phyloP scores from a whole-genome alignment of 2,113 vertebrate species.

The Hippocampus mohnikei region DNA sequence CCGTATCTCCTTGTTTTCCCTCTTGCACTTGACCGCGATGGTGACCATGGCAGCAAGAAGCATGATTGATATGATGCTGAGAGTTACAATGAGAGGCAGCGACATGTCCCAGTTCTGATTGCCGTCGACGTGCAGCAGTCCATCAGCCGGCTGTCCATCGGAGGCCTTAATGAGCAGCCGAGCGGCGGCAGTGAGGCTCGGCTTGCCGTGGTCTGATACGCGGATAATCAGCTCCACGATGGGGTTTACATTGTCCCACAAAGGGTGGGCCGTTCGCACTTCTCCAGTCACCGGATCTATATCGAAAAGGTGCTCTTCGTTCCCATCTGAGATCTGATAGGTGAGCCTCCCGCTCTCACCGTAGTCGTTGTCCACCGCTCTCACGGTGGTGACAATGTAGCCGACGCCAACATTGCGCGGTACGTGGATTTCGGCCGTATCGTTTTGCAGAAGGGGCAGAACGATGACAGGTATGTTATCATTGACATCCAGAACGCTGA shows the following conservation, averaged over 20 bases:
- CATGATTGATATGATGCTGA: conserved; percentile 95
- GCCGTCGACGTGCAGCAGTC: conserved; percentile 84
- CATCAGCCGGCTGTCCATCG: conserved; percentile 86
- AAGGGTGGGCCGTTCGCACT: conserved; percentile 89
- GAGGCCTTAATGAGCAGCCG: conserved; percentile 91
- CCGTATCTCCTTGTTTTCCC: conserved; percentile 98
- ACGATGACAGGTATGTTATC: conserved; percentile 96
- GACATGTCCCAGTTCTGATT: conserved; percentile 96
- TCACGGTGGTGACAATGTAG: conserved; percentile 90
- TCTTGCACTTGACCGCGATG: conserved; percentile 95
- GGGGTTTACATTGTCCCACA: conserved; percentile 92
- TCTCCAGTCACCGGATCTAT: conserved; percentile 91
- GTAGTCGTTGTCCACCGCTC: conserved; percentile 92
- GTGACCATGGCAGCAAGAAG: conserved; percentile 97
- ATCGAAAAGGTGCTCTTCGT: conserved; percentile 94
- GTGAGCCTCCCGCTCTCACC: conserved; percentile 96
- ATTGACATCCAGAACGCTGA: conserved; percentile 93
- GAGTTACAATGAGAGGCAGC: conserved; percentile 91
- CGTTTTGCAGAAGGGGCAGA: conserved; percentile 87
- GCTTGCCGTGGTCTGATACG: conserved; percentile 95
- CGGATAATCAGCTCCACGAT: conserved; percentile 92
- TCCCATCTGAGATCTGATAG: conserved; percentile 94
- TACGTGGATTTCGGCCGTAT: conserved; percentile 95
- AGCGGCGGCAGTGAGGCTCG: conserved; percentile 88
- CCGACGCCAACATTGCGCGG: conserved; percentile 93